These are phyloP conservation scores for Teleogryllus occipitalis DNA, from an alignment of 1,140 invertebrate species.

Conservation along the genomic window DNA sequence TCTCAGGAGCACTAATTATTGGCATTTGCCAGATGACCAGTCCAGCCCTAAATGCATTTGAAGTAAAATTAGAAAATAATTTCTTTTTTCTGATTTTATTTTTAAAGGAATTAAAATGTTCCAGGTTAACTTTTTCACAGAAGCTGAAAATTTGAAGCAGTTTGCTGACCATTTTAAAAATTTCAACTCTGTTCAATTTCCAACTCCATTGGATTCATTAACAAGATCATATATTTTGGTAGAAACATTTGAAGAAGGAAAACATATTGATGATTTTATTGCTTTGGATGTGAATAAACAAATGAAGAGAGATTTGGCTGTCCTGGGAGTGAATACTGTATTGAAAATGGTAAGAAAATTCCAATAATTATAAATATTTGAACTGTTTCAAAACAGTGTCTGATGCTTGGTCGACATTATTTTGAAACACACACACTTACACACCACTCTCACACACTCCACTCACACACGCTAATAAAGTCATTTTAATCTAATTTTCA, in stretches of 20 bases:
- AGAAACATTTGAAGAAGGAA: constrained; percentile 44
- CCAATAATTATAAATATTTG: too few relatives aligned
- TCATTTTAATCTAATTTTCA: too few relatives aligned
- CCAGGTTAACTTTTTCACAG: constrained; percentile 37
- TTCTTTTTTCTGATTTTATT: constrained; percentile 10
- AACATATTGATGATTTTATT: constrained; percentile 36
- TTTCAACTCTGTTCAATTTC: constrained; percentile 34
- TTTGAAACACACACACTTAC: too few relatives aligned
- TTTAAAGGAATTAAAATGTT: not conserved
- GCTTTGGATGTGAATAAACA: constrained; percentile 21
- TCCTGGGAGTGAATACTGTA: constrained; percentile 38
- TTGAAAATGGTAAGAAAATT: constrained; percentile 40
- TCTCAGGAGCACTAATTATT: too few relatives aligned
- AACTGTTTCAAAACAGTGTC: too few relatives aligned
- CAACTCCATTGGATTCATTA: constrained; percentile 34
- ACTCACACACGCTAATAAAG: too few relatives aligned
- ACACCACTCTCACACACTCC: too few relatives aligned
- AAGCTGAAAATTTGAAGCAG: constrained; percentile 36
- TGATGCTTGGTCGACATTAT: too few relatives aligned
- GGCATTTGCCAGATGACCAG: too few relatives aligned
- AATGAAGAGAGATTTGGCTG: constrained; percentile 33
- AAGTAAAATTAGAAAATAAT: constrained; percentile 13
- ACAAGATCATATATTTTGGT: constrained; percentile 36
- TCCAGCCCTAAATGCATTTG: not conserved
- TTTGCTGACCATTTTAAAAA: constrained; percentile 39